Conservation (phyloP, 1,140 invertebrate species). For the Achatina immaculata region DNA sequence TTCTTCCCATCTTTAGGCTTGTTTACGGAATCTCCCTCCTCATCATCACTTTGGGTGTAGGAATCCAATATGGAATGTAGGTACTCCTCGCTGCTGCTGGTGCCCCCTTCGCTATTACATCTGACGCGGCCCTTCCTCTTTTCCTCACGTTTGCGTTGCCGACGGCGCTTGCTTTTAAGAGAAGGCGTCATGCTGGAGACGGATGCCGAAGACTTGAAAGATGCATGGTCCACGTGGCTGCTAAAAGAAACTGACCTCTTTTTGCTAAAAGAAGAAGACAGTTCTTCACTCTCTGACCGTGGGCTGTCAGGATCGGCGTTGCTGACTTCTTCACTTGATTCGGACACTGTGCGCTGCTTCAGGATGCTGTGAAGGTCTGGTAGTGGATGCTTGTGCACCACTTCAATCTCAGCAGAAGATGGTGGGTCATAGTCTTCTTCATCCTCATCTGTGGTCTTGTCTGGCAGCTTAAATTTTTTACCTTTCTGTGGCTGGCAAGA, state of each 20-base stretch:
- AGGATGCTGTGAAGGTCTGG: conserved; percentile 67
- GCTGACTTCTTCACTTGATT: conserved; percentile 67
- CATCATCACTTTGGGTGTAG: conserved; percentile 37
- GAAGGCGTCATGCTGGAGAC: conserved; percentile 63
- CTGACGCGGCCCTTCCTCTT: conserved; percentile 45
- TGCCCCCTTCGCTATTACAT: conserved; percentile 56
- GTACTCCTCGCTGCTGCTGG: conserved; percentile 54
- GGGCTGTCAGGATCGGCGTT: conserved; percentile 41
- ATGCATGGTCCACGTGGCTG: conserved; percentile 63
- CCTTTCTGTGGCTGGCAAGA: conserved; percentile 19
- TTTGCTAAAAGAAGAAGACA: conserved; percentile 36
- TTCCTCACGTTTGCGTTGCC: conserved; percentile 62
- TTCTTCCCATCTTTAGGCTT: neutral
- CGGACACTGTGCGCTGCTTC: conserved; percentile 67
- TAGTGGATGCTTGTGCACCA: conserved; percentile 56
- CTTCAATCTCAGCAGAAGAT: conserved; percentile 60
- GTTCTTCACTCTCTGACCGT: conserved; percentile 49
- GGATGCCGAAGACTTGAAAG: conserved; percentile 60
- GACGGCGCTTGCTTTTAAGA: conserved; percentile 65
- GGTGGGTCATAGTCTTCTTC: conserved; percentile 50
- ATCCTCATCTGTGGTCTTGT: conserved; percentile 38
- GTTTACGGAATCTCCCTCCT: conserved; percentile 23
- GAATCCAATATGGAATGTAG: conserved; percentile 36
- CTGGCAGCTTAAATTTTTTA: conserved; percentile 2
- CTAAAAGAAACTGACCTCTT: conserved; percentile 67